Evolutionary conservation across 1,140 invertebrate genomes (phyloP).

Genomic region (Ectropis grisescens): DNA sequence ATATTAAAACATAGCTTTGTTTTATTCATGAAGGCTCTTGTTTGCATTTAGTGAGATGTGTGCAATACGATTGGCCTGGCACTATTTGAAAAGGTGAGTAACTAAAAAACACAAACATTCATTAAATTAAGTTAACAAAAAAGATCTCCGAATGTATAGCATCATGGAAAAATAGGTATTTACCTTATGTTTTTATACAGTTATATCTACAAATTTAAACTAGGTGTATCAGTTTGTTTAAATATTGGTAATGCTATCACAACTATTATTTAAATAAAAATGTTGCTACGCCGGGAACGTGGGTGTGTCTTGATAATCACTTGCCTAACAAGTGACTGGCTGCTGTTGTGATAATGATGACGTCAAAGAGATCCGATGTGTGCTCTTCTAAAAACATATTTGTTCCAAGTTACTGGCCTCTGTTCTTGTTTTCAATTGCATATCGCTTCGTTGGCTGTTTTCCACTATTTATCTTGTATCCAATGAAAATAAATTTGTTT

Average conservation of each 20-base stretch:
- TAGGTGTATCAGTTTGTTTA: too few relatives aligned
- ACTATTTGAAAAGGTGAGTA: too few relatives aligned
- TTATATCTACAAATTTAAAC: too few relatives aligned
- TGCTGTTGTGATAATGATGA: conserved; percentile 25
- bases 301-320: conserved; percentile 58
- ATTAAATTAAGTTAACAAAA: too few relatives aligned
- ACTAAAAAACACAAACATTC: too few relatives aligned
- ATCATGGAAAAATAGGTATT: too few relatives aligned
- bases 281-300: conserved; percentile 43
- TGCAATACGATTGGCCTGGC: too few relatives aligned
- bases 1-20: too few relatives aligned
- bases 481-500: conserved; percentile 55
- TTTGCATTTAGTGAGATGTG: too few relatives aligned
- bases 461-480: conserved; percentile 59
- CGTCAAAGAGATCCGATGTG: conserved; percentile 36
- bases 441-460: conserved; percentile 40
- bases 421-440: conserved; percentile 51
- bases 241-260: not conserved
- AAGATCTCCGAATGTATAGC: too few relatives aligned
- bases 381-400: conserved; percentile 56
- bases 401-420: conserved; percentile 40
- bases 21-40: too few relatives aligned
- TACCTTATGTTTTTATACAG: too few relatives aligned
- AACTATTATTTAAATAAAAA: conserved; percentile 2
- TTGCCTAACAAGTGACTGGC: conserved; percentile 26